phyloP scores from a whole-genome alignment of 2,797 vertebrate species.

The Salarias fasciatus region DNA sequence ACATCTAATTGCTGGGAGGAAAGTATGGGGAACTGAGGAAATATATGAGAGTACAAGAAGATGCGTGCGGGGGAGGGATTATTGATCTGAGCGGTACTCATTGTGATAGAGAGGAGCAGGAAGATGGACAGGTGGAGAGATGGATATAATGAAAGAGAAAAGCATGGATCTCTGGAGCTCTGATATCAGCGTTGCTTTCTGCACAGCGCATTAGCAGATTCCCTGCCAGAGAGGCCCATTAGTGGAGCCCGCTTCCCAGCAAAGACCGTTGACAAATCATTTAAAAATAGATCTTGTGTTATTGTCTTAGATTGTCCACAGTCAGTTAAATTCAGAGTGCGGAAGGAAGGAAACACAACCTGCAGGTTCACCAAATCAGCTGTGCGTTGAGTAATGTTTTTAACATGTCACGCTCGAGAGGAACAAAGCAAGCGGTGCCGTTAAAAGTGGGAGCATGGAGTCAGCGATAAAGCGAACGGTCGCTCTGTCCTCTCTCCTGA shows the following conservation, averaged over 20 bases:
- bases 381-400: conserved; percentile 6
- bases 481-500: too few relatives aligned
- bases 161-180: conserved; percentile 38
- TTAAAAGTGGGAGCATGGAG: too few relatives aligned
- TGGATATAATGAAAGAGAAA: conserved; percentile 43
- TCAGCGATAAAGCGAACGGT: too few relatives aligned
- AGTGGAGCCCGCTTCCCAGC: conserved; percentile 52
- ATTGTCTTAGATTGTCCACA: conserved; percentile 22
- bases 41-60: conserved; percentile 11
- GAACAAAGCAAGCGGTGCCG: conserved; percentile 10
- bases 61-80: conserved; percentile 16
- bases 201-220: conserved; percentile 55
- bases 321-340: conserved; percentile 1
- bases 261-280: conserved; percentile 59
- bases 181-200: conserved; percentile 35
- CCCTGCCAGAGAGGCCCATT: conserved; percentile 51
- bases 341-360: conserved; percentile 27
- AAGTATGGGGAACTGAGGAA: conserved; percentile 5
- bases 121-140: conserved; percentile 57
- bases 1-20: neutral
- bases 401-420: too few relatives aligned
- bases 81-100: conserved; percentile 48
- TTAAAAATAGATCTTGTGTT: conserved; percentile 38
- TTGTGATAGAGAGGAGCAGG: conserved; percentile 19
- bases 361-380: conserved; percentile 20